Conservation (phyloP, 2,797 vertebrate genomes). For the Cephalopachus bancanus region DNA sequence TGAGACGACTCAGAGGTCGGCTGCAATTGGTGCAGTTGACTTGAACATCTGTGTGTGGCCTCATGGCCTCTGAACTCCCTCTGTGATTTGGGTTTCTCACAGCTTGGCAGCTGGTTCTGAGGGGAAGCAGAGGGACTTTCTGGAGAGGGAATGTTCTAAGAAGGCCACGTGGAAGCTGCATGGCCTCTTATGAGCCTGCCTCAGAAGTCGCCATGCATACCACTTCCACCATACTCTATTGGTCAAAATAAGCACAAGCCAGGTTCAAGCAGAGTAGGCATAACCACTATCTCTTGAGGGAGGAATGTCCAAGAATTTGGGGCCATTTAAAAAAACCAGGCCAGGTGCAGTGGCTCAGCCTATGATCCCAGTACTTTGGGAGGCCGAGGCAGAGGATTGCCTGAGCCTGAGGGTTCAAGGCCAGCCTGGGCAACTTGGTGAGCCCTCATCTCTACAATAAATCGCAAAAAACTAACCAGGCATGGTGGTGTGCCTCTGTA, state of each 20-base stretch:
- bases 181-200: neutral
- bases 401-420: too few species aligned
- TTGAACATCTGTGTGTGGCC: too few species aligned
- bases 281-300: neutral
- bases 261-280: neutral
- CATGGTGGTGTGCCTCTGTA: too few species aligned
- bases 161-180: neutral
- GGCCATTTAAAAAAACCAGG: neutral
- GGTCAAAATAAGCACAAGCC: neutral
- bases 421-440: too few species aligned
- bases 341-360: too few species aligned
- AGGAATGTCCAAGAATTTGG: conserved; percentile 25
- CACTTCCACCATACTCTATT: neutral
- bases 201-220: neutral
- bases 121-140: conserved; percentile 7
- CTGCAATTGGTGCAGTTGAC: neutral
- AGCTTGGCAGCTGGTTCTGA: neutral
- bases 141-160: neutral
- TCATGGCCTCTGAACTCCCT: neutral
- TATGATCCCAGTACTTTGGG: too few species aligned
- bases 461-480: too few species aligned
- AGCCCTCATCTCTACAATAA: too few species aligned
- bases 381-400: too few species aligned
- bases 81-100: neutral
- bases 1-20: neutral